Percentiles rank a stretch among this genome's conserved stretches.
These are phyloP conservation scores for Trinectes maculatus DNA, from an alignment of 2,113 vertebrate genomes.

Conservation along the genomic window DNA sequence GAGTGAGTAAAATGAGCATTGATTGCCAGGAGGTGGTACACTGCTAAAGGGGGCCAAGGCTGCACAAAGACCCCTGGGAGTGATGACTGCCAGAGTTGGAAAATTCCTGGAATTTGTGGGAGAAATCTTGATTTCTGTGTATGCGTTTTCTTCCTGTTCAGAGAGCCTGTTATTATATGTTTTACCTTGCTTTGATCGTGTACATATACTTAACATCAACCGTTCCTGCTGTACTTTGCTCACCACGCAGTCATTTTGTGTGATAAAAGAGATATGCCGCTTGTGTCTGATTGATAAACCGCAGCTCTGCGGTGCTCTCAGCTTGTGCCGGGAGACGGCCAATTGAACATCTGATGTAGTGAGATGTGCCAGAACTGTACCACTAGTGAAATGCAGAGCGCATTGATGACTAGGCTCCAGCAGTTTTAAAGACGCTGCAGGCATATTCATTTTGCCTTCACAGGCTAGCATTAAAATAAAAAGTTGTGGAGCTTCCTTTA, in stretches of 20 bases:
- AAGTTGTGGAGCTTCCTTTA: conserved; percentile 1
- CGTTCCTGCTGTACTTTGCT: not conserved
- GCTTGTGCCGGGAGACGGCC: conserved; percentile 21
- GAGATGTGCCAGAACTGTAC: conserved; percentile 36
- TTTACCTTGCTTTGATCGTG: conserved; percentile 3
- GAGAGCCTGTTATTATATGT: conserved; percentile 12
- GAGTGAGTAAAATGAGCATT: conserved; percentile 71
- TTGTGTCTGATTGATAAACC: conserved; percentile 44
- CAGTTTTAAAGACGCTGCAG: conserved; percentile 42
- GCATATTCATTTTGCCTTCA: conserved; percentile 17
- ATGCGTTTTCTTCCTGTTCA: conserved; percentile 4
- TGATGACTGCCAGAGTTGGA: conserved; percentile 22
- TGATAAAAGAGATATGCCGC: conserved; percentile 35
- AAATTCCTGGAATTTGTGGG: conserved; percentile 6
- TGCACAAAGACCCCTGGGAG: conserved; percentile 19
- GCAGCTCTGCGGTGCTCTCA: not conserved
- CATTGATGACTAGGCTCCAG: conserved; percentile 36
- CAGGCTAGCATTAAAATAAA: conserved; percentile 13
- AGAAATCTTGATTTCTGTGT: conserved; percentile 11
- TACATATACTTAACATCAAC: conserved; percentile 2
- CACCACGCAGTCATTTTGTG: conserved; percentile 9
- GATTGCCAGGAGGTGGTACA: conserved; percentile 56
- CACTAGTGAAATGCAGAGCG: conserved; percentile 26
- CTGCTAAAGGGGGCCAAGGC: conserved; percentile 42
- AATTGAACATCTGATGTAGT: conserved; percentile 58